phyloP scores from a whole-genome alignment of 2,113 vertebrate species.

The Tachycineta bicolor region DNA sequence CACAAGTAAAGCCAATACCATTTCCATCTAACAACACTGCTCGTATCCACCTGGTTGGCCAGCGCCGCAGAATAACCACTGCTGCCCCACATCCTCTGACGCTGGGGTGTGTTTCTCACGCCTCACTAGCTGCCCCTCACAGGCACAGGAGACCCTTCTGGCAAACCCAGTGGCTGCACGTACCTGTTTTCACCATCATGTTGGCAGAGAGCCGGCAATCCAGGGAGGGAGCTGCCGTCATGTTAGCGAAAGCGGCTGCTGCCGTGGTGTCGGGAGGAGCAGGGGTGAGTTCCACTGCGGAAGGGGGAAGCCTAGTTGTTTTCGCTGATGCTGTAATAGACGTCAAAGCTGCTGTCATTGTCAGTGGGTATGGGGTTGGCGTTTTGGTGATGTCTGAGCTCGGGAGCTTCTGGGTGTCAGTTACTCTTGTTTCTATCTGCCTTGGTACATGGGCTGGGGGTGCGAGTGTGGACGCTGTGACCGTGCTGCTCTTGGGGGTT shows the following conservation, averaged over 20 bases:
- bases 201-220: constrained; percentile 90
- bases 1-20: neutral
- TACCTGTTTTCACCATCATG: constrained; percentile 94
- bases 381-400: constrained; percentile 64
- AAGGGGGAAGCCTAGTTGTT: constrained; percentile 72
- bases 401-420: constrained; percentile 49
- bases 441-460: constrained; percentile 69
- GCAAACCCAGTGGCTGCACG: neutral
- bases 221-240: constrained; percentile 78
- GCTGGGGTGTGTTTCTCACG: neutral
- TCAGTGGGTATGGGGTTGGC: constrained; percentile 71
- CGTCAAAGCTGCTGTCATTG: constrained; percentile 76
- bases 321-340: constrained; percentile 79
- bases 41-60: rapidly evolving
- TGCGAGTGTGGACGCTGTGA: constrained; percentile 38
- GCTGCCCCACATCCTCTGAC: rapidly evolving
- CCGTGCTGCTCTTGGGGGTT: constrained; percentile 48
- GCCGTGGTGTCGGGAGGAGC: constrained; percentile 34
- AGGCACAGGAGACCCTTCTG: neutral
- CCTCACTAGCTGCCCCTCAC: neutral
- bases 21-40: neutral
- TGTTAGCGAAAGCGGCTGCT: constrained; percentile 70
- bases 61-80: rapidly evolving
- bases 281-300: constrained; percentile 65
- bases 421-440: constrained; percentile 72